phyloP scores from a whole-genome alignment of 2,888 invertebrate species.

The Drosophila helvetica region DNA sequence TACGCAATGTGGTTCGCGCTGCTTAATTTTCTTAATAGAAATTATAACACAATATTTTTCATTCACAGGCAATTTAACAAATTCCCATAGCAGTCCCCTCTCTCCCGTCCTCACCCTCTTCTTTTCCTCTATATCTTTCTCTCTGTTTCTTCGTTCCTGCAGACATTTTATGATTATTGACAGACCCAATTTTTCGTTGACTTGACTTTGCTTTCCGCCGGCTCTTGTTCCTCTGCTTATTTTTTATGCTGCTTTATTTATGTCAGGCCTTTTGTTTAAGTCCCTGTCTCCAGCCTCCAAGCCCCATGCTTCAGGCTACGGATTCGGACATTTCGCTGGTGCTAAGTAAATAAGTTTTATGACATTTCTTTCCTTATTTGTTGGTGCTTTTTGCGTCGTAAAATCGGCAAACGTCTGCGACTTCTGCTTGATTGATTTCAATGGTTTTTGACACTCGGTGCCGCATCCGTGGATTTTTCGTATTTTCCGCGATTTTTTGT shows the following conservation, averaged over 20 bases:
- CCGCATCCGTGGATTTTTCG: constrained; percentile 4
- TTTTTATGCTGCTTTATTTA: constrained; percentile 56
- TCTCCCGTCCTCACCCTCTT: constrained; percentile 3
- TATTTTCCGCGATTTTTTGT: not conserved
- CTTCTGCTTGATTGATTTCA: constrained; percentile 75
- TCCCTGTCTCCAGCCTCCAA: constrained; percentile 1
- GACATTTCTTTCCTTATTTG: constrained; percentile 55
- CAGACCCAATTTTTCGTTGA: constrained; percentile 41
- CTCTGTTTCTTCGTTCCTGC: constrained; percentile 1
- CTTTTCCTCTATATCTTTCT: not conserved
- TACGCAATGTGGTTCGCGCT: constrained; percentile 59
- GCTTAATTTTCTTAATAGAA: constrained; percentile 75
- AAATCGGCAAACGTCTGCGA: constrained; percentile 60
- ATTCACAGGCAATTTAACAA: constrained; percentile 78
- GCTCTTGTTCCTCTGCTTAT: constrained; percentile 12
- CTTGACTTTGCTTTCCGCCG: constrained; percentile 40
- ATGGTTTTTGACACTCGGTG: constrained; percentile 31
- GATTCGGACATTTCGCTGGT: constrained; percentile 32
- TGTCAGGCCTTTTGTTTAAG: constrained; percentile 63
- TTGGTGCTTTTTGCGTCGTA: constrained; percentile 54
- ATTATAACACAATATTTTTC: constrained; percentile 79
- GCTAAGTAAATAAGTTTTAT: constrained; percentile 79
- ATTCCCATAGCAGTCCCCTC: constrained; percentile 39
- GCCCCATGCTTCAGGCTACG: not conserved
- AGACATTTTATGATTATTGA: constrained; percentile 74